Evolutionary conservation across 2,797 vertebrate genomes (phyloP).

Genomic region (Cetoscarus ocellatus): DNA sequence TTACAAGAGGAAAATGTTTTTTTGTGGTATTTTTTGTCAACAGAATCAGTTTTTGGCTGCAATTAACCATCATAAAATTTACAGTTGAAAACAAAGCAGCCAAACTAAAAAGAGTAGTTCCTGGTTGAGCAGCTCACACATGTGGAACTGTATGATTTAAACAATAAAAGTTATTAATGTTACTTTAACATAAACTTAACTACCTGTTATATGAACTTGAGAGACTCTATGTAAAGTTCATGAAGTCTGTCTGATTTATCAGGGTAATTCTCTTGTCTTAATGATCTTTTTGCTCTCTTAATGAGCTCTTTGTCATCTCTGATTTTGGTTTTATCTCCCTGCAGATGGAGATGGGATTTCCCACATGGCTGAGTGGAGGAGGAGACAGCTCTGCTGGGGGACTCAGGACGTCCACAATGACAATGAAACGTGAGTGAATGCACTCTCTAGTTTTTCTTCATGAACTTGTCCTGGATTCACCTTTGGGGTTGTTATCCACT

Average conservation of each 20-base stretch:
- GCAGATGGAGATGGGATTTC: constrained; percentile 75
- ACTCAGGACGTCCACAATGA: constrained; percentile 86
- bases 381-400: constrained; percentile 89
- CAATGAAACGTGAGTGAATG: constrained; percentile 72
- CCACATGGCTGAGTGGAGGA: constrained; percentile 89
- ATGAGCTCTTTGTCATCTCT: not conserved
- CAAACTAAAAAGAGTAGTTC: no score
- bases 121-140: no score
- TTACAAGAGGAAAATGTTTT: no score
- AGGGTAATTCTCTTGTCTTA: not conserved
- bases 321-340: not conserved
- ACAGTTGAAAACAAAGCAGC: no score
- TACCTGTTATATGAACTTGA: no score
- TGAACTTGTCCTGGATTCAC: not conserved
- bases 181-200: no score
- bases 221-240: not conserved
- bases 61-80: no score
- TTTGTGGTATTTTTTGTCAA: no score
- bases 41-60: no score
- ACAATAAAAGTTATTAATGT: no score
- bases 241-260: not conserved
- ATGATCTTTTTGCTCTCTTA: not conserved
- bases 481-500: not conserved
- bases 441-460: not conserved
- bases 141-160: no score